Evolutionary conservation across 2,888 invertebrate genomes (phyloP).

Genomic region (Agrotis ipsilon): DNA sequence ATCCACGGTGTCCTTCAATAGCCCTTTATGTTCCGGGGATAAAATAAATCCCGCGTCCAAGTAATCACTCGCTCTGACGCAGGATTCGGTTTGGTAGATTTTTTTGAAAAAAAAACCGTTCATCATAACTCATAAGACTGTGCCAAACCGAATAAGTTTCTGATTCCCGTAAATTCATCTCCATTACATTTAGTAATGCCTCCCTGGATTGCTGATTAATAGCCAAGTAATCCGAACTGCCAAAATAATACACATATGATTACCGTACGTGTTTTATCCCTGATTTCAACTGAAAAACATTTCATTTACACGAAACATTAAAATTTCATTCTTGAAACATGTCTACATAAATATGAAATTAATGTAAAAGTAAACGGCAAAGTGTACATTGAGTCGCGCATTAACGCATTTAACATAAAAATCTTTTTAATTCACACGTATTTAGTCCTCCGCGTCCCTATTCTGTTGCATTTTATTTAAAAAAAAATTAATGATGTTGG

Average conservation of each 20-base stretch:
- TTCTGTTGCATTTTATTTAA: slow-evolving; percentile 54
- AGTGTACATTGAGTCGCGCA: slow-evolving; percentile 58
- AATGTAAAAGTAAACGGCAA: slow-evolving; percentile 55
- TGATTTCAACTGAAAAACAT: not conserved
- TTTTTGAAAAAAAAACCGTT: too few relatives aligned
- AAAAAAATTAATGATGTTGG: not conserved
- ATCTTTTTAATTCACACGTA: slow-evolving; percentile 77
- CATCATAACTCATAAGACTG: too few relatives aligned
- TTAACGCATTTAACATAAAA: slow-evolving; percentile 77
- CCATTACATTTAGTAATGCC: too few relatives aligned
- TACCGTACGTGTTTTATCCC: not conserved
- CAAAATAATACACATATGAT: not conserved
- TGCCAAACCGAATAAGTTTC: too few relatives aligned
- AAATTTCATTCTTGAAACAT: slow-evolving; percentile 26
- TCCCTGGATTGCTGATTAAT: too few relatives aligned
- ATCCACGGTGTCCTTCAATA: too few relatives aligned
- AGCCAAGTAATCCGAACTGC: too few relatives aligned
- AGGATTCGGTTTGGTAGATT: too few relatives aligned
- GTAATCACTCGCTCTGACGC: too few relatives aligned
- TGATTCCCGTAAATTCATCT: too few relatives aligned
- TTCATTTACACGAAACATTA: not conserved
- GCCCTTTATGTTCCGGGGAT: too few relatives aligned
- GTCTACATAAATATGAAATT: slow-evolving; percentile 51
- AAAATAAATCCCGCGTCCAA: too few relatives aligned
- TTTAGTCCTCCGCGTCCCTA: slow-evolving; percentile 60